phyloP scores from a whole-genome alignment of 2,888 invertebrate genomes.

The Lobophora halterata region DNA sequence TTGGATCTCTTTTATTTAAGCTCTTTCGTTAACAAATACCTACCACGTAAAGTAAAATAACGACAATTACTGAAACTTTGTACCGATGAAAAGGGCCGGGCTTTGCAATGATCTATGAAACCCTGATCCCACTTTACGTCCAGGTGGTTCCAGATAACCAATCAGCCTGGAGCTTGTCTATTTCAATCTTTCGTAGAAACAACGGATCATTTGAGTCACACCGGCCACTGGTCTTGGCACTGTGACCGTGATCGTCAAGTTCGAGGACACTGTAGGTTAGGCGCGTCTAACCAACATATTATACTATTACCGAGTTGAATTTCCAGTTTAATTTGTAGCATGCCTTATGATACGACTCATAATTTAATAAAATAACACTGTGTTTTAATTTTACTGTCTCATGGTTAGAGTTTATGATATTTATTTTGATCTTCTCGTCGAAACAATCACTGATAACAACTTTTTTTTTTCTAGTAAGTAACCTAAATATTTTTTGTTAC shows the following conservation, averaged over 20 bases:
- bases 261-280: constrained; percentile 3
- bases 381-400: no score
- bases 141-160: constrained; percentile 62
- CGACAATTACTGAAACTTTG: constrained; percentile 1
- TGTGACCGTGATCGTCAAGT: constrained; percentile 21
- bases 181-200: constrained; percentile 63
- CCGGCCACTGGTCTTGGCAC: constrained; percentile 11
- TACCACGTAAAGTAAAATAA: not conserved
- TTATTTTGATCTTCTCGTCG: no score
- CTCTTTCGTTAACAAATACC: no score
- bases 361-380: no score
- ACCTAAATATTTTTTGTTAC: no score
- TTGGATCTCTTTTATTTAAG: no score
- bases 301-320: not conserved
- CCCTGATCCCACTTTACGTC: constrained; percentile 46
- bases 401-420: no score
- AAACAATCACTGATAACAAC: not conserved
- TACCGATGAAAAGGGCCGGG: no score
- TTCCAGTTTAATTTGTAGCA: no score
- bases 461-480: no score
- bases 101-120: constrained; percentile 56
- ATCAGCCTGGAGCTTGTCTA: constrained; percentile 57
- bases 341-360: no score
- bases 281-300: constrained; percentile 10
- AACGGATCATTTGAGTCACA: constrained; percentile 42